A percentile compares a stretch with the other conserved stretches of the same genome.
phyloP scores from a whole-genome alignment of 2,797 vertebrate species.

The Streptopelia turtur region DNA sequence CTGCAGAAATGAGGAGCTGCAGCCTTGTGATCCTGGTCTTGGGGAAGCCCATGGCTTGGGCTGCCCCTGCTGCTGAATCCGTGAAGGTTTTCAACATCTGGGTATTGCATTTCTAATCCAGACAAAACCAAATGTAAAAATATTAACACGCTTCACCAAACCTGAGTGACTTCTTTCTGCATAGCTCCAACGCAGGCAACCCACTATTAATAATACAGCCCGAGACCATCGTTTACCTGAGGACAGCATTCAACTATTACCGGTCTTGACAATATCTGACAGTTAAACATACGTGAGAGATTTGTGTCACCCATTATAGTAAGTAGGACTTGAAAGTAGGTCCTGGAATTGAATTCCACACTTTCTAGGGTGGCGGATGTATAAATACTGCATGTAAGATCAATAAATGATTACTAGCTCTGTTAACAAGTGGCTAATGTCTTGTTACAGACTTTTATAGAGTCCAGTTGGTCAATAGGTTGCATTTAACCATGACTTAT shows the following conservation, averaged over 20 bases:
- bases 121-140: not conserved
- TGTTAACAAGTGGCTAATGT: constrained; percentile 71
- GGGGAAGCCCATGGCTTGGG: not conserved
- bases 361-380: constrained; percentile 65
- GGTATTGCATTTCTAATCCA: not conserved
- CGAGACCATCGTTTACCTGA: not conserved
- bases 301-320: constrained; percentile 39
- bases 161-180: not conserved
- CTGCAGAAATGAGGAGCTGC: not conserved
- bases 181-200: not conserved
- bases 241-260: not conserved
- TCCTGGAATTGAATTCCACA: constrained; percentile 64
- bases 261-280: not conserved
- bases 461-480: constrained; percentile 68
- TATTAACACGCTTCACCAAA: not conserved
- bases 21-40: not conserved
- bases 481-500: constrained; percentile 71
- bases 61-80: not conserved
- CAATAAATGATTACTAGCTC: constrained; percentile 69
- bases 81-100: not conserved
- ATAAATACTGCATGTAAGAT: constrained; percentile 67
- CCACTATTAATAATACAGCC: not conserved
- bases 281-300: not conserved
- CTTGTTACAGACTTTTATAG: constrained; percentile 63
- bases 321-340: constrained; percentile 53